These are phyloP conservation scores for Phodopus roborovskii DNA, from an alignment of 2,113 vertebrate species.

Conservation along the genomic window DNA sequence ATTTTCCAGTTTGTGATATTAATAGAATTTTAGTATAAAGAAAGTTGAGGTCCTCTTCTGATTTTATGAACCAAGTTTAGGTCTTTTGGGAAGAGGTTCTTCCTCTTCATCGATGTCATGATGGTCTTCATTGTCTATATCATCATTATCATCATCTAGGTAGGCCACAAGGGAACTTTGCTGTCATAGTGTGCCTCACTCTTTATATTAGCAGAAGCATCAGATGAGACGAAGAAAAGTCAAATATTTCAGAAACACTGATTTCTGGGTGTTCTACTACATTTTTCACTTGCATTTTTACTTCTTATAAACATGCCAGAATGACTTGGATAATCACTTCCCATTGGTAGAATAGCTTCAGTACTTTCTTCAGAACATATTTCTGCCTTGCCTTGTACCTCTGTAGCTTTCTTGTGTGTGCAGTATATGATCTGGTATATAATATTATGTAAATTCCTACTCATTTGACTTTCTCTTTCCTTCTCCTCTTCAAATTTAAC, in stretches of 20 bases:
- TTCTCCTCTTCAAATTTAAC: neutral
- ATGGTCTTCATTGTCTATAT: neutral
- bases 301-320: conserved; percentile 92
- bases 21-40: neutral
- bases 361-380: conserved; percentile 91
- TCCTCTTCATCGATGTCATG: neutral
- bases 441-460: conserved; percentile 85
- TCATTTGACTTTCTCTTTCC: conserved; percentile 81
- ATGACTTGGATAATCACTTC: conserved; percentile 91
- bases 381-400: conserved; percentile 89
- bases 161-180: neutral
- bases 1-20: neutral
- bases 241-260: neutral
- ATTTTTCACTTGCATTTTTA: conserved; percentile 90
- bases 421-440: conserved; percentile 84
- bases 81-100: neutral
- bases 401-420: conserved; percentile 86
- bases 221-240: neutral
- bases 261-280: neutral
- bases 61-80: neutral
- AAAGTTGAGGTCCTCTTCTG: neutral
- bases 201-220: neutral
- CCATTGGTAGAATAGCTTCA: conserved; percentile 78
- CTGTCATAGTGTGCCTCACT: neutral
- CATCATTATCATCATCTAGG: neutral